A percentile compares a stretch with the other conserved stretches of the same genome.
phyloP scores from a whole-genome alignment of 2,113 vertebrate species.

The Petrocephalus microphthalmus region DNA sequence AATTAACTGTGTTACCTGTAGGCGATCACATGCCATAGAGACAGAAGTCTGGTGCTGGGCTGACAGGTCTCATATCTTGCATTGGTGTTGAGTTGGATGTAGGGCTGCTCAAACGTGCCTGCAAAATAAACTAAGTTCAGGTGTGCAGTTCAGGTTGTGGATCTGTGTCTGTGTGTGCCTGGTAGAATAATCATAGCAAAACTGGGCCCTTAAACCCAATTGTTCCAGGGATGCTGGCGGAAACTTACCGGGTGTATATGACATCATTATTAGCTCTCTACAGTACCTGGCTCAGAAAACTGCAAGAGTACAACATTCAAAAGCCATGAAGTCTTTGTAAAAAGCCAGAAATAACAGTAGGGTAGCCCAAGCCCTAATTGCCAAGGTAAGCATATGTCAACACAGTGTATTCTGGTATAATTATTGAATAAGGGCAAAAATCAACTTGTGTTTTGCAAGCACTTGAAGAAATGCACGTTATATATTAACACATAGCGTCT shows the following conservation, averaged over 20 bases:
- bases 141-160: neutral
- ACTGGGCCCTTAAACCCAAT: neutral
- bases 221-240: neutral
- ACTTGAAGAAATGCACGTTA: neutral
- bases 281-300: neutral
- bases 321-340: neutral
- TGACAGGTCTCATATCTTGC: neutral
- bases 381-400: neutral
- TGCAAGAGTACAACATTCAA: neutral
- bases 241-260: neutral
- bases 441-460: slow-evolving; percentile 1
- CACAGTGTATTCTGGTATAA: neutral
- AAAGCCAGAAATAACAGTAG: neutral
- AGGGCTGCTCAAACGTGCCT: neutral
- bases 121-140: neutral
- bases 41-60: neutral
- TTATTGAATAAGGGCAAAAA: slow-evolving; percentile 12
- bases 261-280: neutral
- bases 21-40: neutral
- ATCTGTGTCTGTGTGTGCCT: neutral
- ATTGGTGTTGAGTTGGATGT: neutral
- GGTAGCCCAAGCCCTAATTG: neutral
- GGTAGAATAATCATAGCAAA: neutral
- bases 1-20: neutral
- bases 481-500: neutral